Percentiles rank a stretch among this genome's conserved stretches.
Conservation (phyloP, 2,797 vertebrate genomes). For the Erithacus rubecula region DNA sequence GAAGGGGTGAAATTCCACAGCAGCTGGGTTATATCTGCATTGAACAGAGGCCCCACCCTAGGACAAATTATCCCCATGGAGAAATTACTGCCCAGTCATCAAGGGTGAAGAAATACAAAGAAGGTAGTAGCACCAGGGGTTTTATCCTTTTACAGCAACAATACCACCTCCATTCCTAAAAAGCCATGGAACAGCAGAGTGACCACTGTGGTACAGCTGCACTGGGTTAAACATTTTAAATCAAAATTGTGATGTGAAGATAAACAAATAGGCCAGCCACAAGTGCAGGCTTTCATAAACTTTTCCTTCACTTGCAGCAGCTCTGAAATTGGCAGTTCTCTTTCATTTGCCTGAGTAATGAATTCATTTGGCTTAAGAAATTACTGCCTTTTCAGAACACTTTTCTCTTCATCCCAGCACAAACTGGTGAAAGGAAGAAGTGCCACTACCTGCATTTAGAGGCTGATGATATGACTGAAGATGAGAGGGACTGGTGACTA, state of each 20-base stretch:
- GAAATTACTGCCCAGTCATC: conserved; percentile 26
- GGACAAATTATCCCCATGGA: conserved; percentile 35
- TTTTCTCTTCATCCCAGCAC: neutral
- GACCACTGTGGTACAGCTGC: neutral
- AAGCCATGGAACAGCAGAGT: neutral
- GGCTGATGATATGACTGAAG: neutral
- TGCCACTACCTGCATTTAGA: neutral
- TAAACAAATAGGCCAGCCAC: neutral
- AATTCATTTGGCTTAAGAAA: neutral
- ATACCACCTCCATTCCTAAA: neutral
- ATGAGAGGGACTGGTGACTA: neutral
- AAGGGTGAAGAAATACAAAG: conserved; percentile 41
- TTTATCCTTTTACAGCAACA: neutral
- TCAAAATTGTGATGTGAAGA: neutral
- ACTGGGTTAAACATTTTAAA: neutral
- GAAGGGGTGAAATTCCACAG: neutral
- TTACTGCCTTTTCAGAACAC: neutral
- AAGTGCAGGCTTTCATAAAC: neutral
- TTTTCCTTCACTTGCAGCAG: neutral
- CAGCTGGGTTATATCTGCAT: conserved; percentile 20
- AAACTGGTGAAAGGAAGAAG: neutral
- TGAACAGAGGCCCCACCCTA: conserved; percentile 4
- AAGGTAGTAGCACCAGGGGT: neutral
- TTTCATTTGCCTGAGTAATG: neutral
- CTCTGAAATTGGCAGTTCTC: neutral